These are phyloP conservation scores for Balaenoptera acutorostrata DNA, from an alignment of 2,113 vertebrate species.

Conservation along the genomic window DNA sequence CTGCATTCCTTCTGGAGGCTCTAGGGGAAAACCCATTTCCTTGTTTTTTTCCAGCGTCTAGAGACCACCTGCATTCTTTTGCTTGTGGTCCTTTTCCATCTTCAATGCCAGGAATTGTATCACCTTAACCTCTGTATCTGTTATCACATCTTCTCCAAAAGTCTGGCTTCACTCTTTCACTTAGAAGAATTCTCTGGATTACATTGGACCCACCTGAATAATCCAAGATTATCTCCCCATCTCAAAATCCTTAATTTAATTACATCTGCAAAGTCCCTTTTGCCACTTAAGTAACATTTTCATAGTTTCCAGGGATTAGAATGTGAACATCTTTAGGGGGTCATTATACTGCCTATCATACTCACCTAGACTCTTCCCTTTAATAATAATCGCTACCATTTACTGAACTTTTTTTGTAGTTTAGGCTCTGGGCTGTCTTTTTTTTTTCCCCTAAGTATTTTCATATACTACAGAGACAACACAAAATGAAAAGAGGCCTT, in stretches of 20 bases:
- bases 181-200: not conserved
- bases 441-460: not conserved
- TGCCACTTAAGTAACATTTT: not conserved
- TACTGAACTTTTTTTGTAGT: not conserved
- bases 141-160: not conserved
- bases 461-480: not conserved
- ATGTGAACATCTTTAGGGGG: not conserved
- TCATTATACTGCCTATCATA: not conserved
- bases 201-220: not conserved
- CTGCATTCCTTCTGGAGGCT: not conserved
- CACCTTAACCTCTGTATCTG: not conserved
- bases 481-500: not conserved
- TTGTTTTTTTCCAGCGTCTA: not conserved
- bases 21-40: not conserved
- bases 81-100: not conserved
- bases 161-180: not conserved
- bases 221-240: not conserved
- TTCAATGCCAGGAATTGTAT: not conserved
- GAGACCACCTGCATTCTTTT: not conserved
- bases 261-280: not conserved
- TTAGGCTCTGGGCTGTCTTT: not conserved
- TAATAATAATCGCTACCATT: not conserved
- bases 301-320: not conserved
- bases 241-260: not conserved
- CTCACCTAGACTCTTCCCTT: not conserved